phyloP scores from a whole-genome alignment of 2,888 invertebrate genomes.

The Drosophila putrida region DNA sequence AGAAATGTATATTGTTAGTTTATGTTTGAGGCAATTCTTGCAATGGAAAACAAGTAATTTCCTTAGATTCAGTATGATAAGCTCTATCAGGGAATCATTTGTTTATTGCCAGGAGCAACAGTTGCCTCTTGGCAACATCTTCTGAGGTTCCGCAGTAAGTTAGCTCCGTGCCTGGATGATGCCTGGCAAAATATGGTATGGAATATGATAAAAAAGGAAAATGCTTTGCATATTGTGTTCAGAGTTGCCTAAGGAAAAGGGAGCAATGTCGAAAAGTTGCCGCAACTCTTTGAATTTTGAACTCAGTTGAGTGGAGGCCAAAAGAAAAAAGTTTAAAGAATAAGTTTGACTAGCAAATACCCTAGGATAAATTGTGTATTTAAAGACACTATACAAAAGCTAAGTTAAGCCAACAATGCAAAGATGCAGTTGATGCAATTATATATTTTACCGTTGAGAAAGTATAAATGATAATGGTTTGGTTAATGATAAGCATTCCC shows the following conservation, averaged over 20 bases:
- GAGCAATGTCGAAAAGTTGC: constrained; percentile 39
- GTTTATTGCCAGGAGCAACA: constrained; percentile 50
- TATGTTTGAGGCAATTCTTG: neutral
- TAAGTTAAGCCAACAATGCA: too few species aligned
- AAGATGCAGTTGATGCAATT: too few species aligned
- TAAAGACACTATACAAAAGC: neutral
- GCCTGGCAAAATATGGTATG: neutral
- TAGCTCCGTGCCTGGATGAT: neutral
- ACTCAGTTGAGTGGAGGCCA: constrained; percentile 31
- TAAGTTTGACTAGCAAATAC: neutral
- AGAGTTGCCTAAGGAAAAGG: constrained; percentile 15
- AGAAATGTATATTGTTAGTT: too few species aligned
- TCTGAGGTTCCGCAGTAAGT: neutral
- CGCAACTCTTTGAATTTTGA: constrained; percentile 58
- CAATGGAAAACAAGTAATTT: constrained; percentile 12
- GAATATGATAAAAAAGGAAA: constrained; percentile 19
- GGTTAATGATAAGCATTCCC: neutral
- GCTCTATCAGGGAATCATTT: constrained; percentile 28
- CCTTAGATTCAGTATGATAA: constrained; percentile 29
- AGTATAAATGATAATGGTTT: too few species aligned
- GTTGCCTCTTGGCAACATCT: constrained; percentile 33
- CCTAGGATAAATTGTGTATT: neutral
- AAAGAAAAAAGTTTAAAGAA: constrained; percentile 3
- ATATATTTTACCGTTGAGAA: too few species aligned
- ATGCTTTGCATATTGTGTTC: constrained; percentile 43